A percentile compares a stretch with the other conserved stretches of the same genome.
phyloP scores from a whole-genome alignment of 2,888 invertebrate genomes.

The Ormyrus labotus region DNA sequence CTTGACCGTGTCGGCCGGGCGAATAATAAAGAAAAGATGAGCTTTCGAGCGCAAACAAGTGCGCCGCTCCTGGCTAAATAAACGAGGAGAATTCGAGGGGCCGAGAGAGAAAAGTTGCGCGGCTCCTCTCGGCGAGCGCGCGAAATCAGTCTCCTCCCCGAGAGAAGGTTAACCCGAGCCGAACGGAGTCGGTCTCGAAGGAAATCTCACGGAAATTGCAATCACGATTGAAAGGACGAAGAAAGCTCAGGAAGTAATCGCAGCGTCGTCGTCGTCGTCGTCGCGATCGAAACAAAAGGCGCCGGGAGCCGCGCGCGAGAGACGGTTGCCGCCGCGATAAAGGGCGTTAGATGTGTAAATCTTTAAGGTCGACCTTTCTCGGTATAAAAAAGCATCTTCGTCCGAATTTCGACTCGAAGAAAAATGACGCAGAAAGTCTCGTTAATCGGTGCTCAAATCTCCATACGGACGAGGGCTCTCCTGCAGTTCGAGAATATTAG shows the following conservation, averaged over 20 bases:
- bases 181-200: constrained; percentile 38
- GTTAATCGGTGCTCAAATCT: constrained; percentile 33
- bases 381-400: no score
- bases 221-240: constrained; percentile 44
- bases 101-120: not conserved
- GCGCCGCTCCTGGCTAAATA: constrained; percentile 15
- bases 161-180: no score
- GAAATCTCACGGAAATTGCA: constrained; percentile 55
- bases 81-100: constrained; percentile 1
- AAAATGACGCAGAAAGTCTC: constrained; percentile 16
- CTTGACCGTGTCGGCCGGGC: not conserved
- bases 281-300: no score
- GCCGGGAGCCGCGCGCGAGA: no score
- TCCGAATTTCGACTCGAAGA: no score
- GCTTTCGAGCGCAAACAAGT: not conserved
- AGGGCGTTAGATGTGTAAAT: no score
- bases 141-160: not conserved
- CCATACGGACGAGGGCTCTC: constrained; percentile 6
- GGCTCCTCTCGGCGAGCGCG: not conserved
- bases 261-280: no score
- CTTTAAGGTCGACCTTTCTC: no score
- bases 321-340: no score
- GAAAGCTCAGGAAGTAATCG: constrained; percentile 4
- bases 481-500: not conserved
- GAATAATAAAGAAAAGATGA: constrained; percentile 26